Evolutionary conservation across 1,140 invertebrate genomes (phyloP).

Genomic region (Laupala kohalensis): DNA sequence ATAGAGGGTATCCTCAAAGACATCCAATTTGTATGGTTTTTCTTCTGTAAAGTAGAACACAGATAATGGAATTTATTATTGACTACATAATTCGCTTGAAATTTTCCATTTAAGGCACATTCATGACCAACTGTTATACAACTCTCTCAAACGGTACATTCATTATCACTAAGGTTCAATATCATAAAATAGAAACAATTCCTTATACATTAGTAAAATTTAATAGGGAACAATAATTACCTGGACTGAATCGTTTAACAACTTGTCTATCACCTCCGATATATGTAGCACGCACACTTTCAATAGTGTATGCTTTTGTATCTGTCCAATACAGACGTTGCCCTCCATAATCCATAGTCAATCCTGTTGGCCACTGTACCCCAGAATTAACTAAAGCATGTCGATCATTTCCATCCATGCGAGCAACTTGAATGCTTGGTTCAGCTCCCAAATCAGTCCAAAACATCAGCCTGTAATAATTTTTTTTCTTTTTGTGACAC

Average conservation of each 20-base stretch:
- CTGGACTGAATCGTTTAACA: slow-evolving; percentile 36
- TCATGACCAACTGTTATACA: no score
- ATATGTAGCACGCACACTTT: slow-evolving; percentile 53
- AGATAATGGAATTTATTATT: no score
- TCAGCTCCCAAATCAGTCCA: slow-evolving; percentile 33
- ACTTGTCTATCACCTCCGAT: slow-evolving; percentile 46
- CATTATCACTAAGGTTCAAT: no score
- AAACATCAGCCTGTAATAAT: slow-evolving; percentile 22
- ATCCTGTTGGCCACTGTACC: slow-evolving; percentile 48
- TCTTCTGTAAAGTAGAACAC: slow-evolving; percentile 29
- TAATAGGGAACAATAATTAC: no score
- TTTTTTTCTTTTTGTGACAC: not conserved
- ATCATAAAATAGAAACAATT: no score
- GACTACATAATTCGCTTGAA: no score
- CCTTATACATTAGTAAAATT: no score
- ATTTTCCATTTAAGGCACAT: no score
- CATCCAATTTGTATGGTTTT: slow-evolving; percentile 52
- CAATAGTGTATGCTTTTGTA: slow-evolving; percentile 57
- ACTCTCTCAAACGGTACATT: no score
- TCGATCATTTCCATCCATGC: slow-evolving; percentile 49
- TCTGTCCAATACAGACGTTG: slow-evolving; percentile 63
- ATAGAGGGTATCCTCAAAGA: slow-evolving; percentile 60
- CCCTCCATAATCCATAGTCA: slow-evolving; percentile 54
- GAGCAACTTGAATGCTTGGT: slow-evolving; percentile 45
- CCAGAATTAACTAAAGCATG: slow-evolving; percentile 37